Evolutionary conservation across 1,140 invertebrate species (phyloP).

Genomic region (Drosophila orena): DNA sequence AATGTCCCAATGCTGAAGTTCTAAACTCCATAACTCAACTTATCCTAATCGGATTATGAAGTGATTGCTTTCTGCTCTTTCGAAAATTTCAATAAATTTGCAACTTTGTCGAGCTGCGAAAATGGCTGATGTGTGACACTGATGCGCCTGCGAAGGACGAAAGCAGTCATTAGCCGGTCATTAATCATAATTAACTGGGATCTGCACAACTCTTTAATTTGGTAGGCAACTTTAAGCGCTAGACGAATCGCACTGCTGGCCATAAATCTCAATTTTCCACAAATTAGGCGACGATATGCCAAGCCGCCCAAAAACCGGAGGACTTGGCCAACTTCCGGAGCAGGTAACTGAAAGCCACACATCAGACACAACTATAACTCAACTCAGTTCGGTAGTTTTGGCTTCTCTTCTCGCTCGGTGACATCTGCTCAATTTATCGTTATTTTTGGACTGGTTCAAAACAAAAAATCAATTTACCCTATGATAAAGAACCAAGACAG

Average conservation of each 20-base stretch:
- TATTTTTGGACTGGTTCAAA: slow-evolving; percentile 64
- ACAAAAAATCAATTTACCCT: slow-evolving; percentile 80
- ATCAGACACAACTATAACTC: slow-evolving; percentile 75
- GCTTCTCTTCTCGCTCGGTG: slow-evolving; percentile 41
- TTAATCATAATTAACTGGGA: slow-evolving; percentile 73
- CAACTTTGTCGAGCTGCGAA: slow-evolving; percentile 13
- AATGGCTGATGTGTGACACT: slow-evolving; percentile 53
- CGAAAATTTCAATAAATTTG: slow-evolving; percentile 41
- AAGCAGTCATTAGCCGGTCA: slow-evolving; percentile 61
- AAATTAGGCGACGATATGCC: slow-evolving; percentile 81
- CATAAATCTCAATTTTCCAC: slow-evolving; percentile 79
- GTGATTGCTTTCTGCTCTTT: slow-evolving; percentile 34
- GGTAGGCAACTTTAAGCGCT: slow-evolving; percentile 42
- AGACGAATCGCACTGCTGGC: slow-evolving; percentile 31
- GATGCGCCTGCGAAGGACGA: slow-evolving; percentile 17
- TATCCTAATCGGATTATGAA: too few relatives aligned
- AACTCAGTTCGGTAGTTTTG: slow-evolving; percentile 57
- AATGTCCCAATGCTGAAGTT: too few relatives aligned
- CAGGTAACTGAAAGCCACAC: slow-evolving; percentile 65
- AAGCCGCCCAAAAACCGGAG: slow-evolving; percentile 23
- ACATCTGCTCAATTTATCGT: slow-evolving; percentile 83
- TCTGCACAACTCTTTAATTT: slow-evolving; percentile 22
- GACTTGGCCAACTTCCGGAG: slow-evolving; percentile 8
- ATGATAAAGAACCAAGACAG: slow-evolving; percentile 61
- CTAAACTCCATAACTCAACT: too few relatives aligned